A percentile compares a stretch with the other conserved stretches of the same genome.
Evolutionary conservation across 2,797 vertebrate genomes (phyloP).

Genomic region (Cichlasoma orientale): DNA sequence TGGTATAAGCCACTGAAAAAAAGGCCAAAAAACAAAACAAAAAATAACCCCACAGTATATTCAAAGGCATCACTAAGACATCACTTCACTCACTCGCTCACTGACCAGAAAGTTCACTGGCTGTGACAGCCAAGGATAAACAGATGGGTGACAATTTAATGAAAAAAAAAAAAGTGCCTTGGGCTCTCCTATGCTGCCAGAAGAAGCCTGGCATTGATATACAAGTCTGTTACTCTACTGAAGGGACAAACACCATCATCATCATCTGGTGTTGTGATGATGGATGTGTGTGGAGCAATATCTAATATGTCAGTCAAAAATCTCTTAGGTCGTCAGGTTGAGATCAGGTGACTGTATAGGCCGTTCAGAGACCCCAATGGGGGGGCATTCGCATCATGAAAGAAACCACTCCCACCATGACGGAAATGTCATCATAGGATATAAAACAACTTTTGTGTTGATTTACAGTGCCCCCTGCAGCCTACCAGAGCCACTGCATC

Average conservation of each 20-base stretch:
- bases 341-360: accelerated
- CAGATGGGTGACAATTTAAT: neutral
- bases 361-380: neutral
- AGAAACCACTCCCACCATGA: neutral
- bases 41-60: neutral
- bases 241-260: neutral
- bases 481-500: neutral
- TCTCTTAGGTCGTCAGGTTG: no score
- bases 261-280: neutral
- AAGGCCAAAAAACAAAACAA: neutral
- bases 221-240: no score
- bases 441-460: neutral
- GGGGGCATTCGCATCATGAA: neutral
- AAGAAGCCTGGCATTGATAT: no score
- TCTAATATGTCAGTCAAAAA: neutral
- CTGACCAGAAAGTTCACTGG: slow-evolving; percentile 1
- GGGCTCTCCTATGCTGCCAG: neutral
- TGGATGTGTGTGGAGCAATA: neutral
- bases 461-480: neutral
- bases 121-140: slow-evolving; percentile 3
- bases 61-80: slow-evolving; percentile 39
- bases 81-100: neutral
- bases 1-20: slow-evolving; percentile 8
- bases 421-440: no score
- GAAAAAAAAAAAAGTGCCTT: neutral